phyloP scores from a whole-genome alignment of 2,888 invertebrate genomes.

The Nephrotoma guestfalica region DNA sequence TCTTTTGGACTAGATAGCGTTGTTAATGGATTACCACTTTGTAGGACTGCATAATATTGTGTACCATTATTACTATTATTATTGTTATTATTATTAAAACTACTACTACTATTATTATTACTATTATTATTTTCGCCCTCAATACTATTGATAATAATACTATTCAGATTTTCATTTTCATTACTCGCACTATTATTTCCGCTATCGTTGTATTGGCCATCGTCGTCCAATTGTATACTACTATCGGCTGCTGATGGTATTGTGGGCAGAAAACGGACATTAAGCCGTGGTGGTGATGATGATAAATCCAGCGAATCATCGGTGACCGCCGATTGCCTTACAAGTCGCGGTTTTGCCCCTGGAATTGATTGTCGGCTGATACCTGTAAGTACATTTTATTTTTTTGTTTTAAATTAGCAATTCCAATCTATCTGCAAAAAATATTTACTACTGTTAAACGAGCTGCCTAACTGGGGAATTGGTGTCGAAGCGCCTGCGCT shows the following conservation, averaged over 20 bases:
- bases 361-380: slow-evolving; percentile 10
- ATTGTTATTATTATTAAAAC: background rate
- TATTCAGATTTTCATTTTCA: background rate
- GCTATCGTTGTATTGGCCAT: slow-evolving; percentile 22
- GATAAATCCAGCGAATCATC: slow-evolving; percentile 47
- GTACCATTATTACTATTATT: slow-evolving; percentile 7
- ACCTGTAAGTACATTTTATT: background rate
- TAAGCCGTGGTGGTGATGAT: slow-evolving; percentile 31
- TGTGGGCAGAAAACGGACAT: slow-evolving; percentile 50
- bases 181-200: background rate
- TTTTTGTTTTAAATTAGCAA: no score
- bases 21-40: slow-evolving; percentile 18
- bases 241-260: slow-evolving; percentile 61
- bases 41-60: slow-evolving; percentile 18
- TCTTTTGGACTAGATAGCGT: slow-evolving; percentile 21
- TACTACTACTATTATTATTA: background rate
- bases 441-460: slow-evolving; percentile 7
- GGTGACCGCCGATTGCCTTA: slow-evolving; percentile 66
- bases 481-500: slow-evolving; percentile 45
- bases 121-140: slow-evolving; percentile 34
- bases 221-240: slow-evolving; percentile 52
- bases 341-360: slow-evolving; percentile 55
- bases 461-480: slow-evolving; percentile 29
- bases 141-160: background rate
- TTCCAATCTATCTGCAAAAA: background rate